Base-by-base conservation (phyloP, 2,797 vertebrate species). In the Ptychadena robeensis region DNA sequence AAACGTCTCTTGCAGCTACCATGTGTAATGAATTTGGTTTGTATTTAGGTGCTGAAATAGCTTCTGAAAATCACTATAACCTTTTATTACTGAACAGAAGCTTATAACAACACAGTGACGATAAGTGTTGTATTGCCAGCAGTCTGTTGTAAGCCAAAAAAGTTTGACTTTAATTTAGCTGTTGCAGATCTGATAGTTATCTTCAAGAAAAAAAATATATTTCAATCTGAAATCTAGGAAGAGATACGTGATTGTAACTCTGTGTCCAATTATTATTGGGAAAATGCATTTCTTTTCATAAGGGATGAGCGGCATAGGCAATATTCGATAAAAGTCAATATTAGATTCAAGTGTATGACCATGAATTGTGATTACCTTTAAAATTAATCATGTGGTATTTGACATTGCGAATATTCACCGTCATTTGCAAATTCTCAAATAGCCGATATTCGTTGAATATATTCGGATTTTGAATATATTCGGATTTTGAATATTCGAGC, bases 1-100 rank as follows among this genome's bases (percentile, higher is more conserved):
- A 34, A 61, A 61, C 5, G 35, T 12, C 30, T 57, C 9, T 44
- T 34, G 31, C 59, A 59, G 53, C 31, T 53, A n/a, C 32, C 12
- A 18, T n/a, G 9, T 8, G 11, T 18, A 48, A 34, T 44, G 14
- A 27, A 48, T 3, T 28, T 25, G 44, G 30, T 44, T 44, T 53
- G n/a, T 28, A 28, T 28, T 28, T 61, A 61, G 53, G 1, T 72
- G 69, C 40, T 14, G 4, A 70, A 70, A 44, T 70, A 70, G 68
- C n/a, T 28, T 28, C 40, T 22, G 15, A 44, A 72, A 72, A 72
- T 72, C 59, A 28, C 9, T 61, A 12, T 61, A 28, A 27, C 27
- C 27, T 61, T 61, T 12, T 61, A 28, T 61, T 61, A 25, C 25
- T 61, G 25, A 25, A 27, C 59, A 61, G 28, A 9, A 61, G 59